These are phyloP conservation scores for Hyles vespertilio DNA, from an alignment of 1,140 invertebrate genomes.

Conservation along the genomic window DNA sequence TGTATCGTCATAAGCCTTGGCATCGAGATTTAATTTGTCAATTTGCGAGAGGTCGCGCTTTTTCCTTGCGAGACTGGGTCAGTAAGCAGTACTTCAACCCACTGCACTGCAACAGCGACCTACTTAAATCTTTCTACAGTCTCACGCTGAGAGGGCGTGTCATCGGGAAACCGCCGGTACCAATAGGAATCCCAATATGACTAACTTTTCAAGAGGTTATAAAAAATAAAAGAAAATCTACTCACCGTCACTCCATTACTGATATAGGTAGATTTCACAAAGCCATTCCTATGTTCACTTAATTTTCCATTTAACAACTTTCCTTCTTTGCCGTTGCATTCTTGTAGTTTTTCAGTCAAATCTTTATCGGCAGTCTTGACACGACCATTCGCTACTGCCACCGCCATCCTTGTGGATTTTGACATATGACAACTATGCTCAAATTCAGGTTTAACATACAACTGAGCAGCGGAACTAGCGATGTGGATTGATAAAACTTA, in stretches of 20 bases:
- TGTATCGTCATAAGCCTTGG: slow-evolving; percentile 6
- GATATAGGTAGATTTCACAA: slow-evolving; percentile 26
- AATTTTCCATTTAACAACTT: slow-evolving; percentile 45
- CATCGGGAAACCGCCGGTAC: neutral
- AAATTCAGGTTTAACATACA: neutral
- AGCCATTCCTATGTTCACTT: slow-evolving; percentile 39
- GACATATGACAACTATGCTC: neutral
- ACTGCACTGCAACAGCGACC: neutral
- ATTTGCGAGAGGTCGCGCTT: slow-evolving; percentile 2
- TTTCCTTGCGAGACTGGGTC: neutral
- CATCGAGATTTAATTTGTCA: slow-evolving; percentile 5
- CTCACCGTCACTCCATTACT: slow-evolving; percentile 45
- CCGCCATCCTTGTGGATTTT: slow-evolving; percentile 46
- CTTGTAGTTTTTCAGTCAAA: slow-evolving; percentile 20
- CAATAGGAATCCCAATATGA: slow-evolving; percentile 2
- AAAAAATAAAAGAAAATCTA: slow-evolving; percentile 30
- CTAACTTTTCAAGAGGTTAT: slow-evolving; percentile 24
- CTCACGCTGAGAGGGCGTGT: neutral
- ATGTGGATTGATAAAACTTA: too few relatives aligned
- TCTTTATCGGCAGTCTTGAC: slow-evolving; percentile 23
- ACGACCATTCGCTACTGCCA: slow-evolving; percentile 29
- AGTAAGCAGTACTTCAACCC: neutral
- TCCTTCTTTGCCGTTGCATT: slow-evolving; percentile 34
- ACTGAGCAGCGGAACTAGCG: neutral
- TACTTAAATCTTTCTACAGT: neutral